These are phyloP conservation scores for Characodon lateralis DNA, from an alignment of 2,797 vertebrate species.

Conservation along the genomic window DNA sequence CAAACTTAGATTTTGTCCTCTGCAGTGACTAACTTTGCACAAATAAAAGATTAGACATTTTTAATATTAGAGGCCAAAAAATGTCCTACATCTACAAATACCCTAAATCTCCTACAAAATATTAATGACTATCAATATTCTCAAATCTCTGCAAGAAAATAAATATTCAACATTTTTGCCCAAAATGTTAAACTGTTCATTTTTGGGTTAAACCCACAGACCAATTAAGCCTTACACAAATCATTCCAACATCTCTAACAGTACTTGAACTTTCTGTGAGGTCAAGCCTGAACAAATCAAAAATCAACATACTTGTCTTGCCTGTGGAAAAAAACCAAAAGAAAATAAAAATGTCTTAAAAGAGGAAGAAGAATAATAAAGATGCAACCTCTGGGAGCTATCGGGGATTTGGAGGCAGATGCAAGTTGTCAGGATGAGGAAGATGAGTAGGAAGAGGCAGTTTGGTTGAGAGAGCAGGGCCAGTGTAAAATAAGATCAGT, in stretches of 20 bases:
- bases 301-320: conserved; percentile 57
- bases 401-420: conserved; percentile 75
- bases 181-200: conserved; percentile 27
- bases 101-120: not conserved
- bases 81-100: too few relatives aligned
- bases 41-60: not conserved
- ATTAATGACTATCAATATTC: conserved; percentile 2
- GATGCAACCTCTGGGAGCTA: conserved; percentile 71
- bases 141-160: conserved; percentile 12
- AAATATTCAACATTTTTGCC: conserved; percentile 12
- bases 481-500: conserved; percentile 72
- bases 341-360: conserved; percentile 23
- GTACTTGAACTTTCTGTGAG: conserved; percentile 19
- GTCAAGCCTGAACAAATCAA: conserved; percentile 35
- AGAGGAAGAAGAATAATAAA: conserved; percentile 60
- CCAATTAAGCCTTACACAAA: conserved; percentile 20
- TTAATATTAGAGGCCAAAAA: too few relatives aligned
- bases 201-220: conserved; percentile 14
- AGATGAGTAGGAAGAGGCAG: conserved; percentile 77
- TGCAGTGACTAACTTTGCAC: not conserved
- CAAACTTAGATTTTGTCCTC: not conserved
- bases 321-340: conserved; percentile 31
- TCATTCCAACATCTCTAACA: conserved; percentile 12
- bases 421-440: conserved; percentile 74
- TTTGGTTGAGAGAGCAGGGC: conserved; percentile 75